Conservation (phyloP, 2,888 invertebrate species). For the Cynaeus angustus region DNA sequence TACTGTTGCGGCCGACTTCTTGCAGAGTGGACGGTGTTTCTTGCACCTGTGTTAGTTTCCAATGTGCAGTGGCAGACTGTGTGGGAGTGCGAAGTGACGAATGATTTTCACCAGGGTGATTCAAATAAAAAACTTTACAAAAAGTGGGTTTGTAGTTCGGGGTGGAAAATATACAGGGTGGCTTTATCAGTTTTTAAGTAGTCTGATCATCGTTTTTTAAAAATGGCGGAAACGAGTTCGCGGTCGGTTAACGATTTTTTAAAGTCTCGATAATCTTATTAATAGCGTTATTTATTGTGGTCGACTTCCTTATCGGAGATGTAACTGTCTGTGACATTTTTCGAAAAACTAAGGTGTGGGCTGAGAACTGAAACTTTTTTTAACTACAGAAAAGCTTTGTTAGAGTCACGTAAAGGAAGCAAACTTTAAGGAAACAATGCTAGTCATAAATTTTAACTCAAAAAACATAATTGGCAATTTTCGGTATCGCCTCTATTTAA, state of each 20-base stretch:
- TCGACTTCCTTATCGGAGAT: slow-evolving; percentile 2
- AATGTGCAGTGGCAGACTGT: slow-evolving; percentile 20
- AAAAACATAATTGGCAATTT: too few relatives aligned
- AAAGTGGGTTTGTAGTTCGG: not conserved
- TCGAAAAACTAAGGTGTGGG: too few relatives aligned
- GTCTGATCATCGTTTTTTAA: slow-evolving; percentile 26
- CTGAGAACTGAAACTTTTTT: too few relatives aligned
- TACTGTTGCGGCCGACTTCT: slow-evolving; percentile 33
- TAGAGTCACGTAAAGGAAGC: too few relatives aligned
- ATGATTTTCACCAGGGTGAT: not conserved
- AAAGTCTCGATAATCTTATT: slow-evolving; percentile 7
- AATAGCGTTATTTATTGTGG: slow-evolving; percentile 6
- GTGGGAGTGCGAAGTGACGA: slow-evolving; percentile 8
- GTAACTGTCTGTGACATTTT: not conserved
- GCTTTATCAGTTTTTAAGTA: not conserved
- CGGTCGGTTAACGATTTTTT: slow-evolving; percentile 6
- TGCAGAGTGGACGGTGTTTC: slow-evolving; percentile 22
- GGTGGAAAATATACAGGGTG: slow-evolving; percentile 8
- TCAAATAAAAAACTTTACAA: not conserved
- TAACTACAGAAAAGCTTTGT: too few relatives aligned
- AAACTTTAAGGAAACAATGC: too few relatives aligned
- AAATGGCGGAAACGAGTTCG: slow-evolving; percentile 24
- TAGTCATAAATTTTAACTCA: too few relatives aligned
- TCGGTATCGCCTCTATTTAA: too few relatives aligned
- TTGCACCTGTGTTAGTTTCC: slow-evolving; percentile 37